Conservation (phyloP, 2,113 vertebrate species). For the Chauna torquata region DNA sequence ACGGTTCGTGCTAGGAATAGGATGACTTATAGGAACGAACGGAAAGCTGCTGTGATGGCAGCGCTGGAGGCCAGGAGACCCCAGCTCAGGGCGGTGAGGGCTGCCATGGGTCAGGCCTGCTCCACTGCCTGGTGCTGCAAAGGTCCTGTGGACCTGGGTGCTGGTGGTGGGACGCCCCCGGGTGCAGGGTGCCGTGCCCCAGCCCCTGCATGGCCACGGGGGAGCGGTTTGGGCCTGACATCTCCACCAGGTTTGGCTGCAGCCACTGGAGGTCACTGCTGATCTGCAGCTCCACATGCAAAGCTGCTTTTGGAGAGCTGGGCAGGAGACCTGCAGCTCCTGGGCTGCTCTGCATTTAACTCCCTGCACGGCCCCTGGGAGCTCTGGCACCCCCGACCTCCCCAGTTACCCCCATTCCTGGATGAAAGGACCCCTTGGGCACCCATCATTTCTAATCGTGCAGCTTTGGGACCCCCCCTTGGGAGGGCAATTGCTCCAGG, state of each 20-base stretch:
- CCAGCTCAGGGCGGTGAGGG: not conserved
- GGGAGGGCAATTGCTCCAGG: not conserved
- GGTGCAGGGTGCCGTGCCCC: not conserved
- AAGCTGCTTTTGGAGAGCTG: not conserved
- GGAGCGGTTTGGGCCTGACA: rapidly evolving
- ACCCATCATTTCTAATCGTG: rapidly evolving
- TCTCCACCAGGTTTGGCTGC: not conserved
- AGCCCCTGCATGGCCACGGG: rapidly evolving
- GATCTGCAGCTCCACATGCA: not conserved
- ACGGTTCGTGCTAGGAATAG: not conserved
- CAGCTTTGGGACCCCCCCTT: not conserved
- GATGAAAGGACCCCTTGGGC: not conserved
- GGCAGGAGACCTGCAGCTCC: not conserved
- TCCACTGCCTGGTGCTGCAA: not conserved
- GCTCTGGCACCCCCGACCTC: not conserved
- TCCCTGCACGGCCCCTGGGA: too few species aligned
- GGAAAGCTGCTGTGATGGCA: not conserved
- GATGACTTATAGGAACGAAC: rapidly evolving
- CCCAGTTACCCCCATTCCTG: not conserved
- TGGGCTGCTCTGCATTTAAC: not conserved
- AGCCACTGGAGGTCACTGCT: conserved; percentile 49
- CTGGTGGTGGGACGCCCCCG: rapidly evolving
- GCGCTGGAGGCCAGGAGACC: not conserved
- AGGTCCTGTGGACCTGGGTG: rapidly evolving
- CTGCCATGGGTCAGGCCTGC: not conserved